A percentile compares a stretch with the other conserved stretches of the same genome.
Conservation (phyloP, 2,113 vertebrate species). For the Pristiophorus japonicus region DNA sequence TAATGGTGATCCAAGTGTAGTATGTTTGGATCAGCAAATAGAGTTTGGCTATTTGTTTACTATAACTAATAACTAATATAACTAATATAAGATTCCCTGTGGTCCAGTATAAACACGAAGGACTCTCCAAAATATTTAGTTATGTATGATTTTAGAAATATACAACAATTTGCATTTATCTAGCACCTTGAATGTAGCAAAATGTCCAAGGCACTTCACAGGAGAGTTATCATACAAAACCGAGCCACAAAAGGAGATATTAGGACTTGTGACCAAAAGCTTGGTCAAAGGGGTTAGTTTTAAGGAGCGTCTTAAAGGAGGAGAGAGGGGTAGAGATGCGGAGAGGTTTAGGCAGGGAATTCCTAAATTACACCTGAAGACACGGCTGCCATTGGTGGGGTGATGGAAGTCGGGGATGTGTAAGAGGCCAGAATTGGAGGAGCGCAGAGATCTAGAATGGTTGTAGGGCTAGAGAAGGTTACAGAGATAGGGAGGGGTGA, state of each 20-base stretch:
- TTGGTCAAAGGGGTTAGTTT: too few species aligned
- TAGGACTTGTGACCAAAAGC: neutral
- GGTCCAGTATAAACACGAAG: neutral
- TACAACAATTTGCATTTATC: neutral
- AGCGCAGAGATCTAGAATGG: neutral
- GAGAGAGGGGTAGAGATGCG: neutral
- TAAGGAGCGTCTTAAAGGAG: neutral
- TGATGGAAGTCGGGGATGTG: neutral
- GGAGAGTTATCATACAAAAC: neutral
- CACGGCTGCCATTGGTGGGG: too few species aligned
- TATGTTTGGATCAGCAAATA: neutral
- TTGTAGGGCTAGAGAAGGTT: too few species aligned
- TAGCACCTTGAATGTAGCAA: neutral
- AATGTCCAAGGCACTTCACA: too few species aligned
- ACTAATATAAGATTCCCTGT: neutral
- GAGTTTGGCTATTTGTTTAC: neutral
- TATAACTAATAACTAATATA: neutral
- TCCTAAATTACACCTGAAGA: neutral
- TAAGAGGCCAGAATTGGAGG: neutral
- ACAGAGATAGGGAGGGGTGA: too few species aligned
- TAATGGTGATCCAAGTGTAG: neutral
- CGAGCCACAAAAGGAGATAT: neutral
- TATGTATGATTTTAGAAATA: neutral
- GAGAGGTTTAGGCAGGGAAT: neutral
- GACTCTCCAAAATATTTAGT: neutral